Evolutionary conservation across 1,140 invertebrate genomes (phyloP).

Genomic region (Drosophila busckii): DNA sequence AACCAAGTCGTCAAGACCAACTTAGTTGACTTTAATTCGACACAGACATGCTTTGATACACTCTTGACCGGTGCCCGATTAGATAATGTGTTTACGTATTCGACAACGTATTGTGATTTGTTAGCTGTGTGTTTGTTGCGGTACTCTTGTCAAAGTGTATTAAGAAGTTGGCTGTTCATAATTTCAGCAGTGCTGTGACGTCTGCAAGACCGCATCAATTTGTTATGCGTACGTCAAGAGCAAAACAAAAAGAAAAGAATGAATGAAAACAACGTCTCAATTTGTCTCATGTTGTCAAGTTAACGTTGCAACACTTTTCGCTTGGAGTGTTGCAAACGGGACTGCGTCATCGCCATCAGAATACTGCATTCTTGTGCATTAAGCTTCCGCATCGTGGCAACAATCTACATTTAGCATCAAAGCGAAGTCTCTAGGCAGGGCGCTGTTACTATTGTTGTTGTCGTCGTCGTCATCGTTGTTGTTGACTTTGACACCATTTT

Average conservation of each 20-base stretch:
- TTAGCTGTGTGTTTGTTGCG: too few relatives aligned
- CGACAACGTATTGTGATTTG: too few relatives aligned
- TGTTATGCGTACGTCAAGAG: slow-evolving; percentile 1
- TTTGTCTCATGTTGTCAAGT: slow-evolving; percentile 67
- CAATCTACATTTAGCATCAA: slow-evolving; percentile 29
- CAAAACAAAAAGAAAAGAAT: slow-evolving; percentile 1
- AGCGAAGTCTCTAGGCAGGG: too few relatives aligned
- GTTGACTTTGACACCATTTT: slow-evolving; percentile 74
- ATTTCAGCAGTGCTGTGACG: too few relatives aligned
- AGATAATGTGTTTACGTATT: too few relatives aligned
- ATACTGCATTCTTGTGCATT: slow-evolving; percentile 11
- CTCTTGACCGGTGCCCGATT: too few relatives aligned
- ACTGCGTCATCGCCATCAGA: slow-evolving; percentile 28
- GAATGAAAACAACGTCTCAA: slow-evolving; percentile 57
- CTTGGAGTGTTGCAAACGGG: slow-evolving; percentile 20
- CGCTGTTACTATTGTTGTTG: slow-evolving; percentile 7
- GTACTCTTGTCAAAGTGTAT: too few relatives aligned
- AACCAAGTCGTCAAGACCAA: too few relatives aligned
- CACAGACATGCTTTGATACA: too few relatives aligned
- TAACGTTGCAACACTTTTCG: slow-evolving; percentile 41
- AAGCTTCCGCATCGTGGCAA: not conserved
- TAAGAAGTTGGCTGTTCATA: too few relatives aligned
- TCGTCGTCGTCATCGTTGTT: slow-evolving; percentile 22
- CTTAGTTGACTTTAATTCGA: too few relatives aligned
- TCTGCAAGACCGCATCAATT: slow-evolving; percentile 15